These are phyloP conservation scores for Pimephales promelas DNA, from an alignment of 2,113 vertebrate genomes.

Conservation along the genomic window DNA sequence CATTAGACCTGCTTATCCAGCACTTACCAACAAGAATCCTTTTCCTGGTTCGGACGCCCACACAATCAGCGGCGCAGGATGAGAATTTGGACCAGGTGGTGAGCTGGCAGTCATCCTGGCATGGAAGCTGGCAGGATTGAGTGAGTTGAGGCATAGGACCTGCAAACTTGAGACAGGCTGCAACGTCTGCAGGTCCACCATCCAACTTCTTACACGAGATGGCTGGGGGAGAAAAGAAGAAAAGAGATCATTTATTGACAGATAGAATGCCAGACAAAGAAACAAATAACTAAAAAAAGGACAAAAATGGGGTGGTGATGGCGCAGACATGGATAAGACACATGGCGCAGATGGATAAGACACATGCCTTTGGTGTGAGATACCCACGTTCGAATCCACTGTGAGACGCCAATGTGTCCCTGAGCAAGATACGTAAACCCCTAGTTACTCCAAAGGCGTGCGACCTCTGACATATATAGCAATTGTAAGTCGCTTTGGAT, in stretches of 20 bases:
- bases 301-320: too few species aligned
- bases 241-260: not conserved
- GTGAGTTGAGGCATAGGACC: constrained; percentile 87
- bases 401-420: too few species aligned
- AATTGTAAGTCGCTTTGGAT: too few species aligned
- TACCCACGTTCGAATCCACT: too few species aligned
- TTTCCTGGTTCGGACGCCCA: constrained; percentile 89
- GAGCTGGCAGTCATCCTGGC: constrained; percentile 95
- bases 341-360: too few species aligned
- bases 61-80: constrained; percentile 89
- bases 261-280: not conserved
- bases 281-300: not conserved
- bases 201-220: constrained; percentile 94
- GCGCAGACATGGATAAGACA: too few species aligned
- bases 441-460: too few species aligned
- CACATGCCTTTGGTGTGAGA: too few species aligned
- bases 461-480: too few species aligned
- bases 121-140: constrained; percentile 90
- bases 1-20: not conserved
- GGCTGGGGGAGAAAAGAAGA: constrained; percentile 69
- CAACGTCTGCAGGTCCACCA: constrained; percentile 84
- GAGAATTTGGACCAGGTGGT: constrained; percentile 96
- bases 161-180: constrained; percentile 82
- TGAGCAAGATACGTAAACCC: too few species aligned
- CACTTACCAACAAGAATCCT: constrained; percentile 87